A percentile compares a stretch with the other conserved stretches of the same genome.
Conservation (phyloP, 2,113 vertebrate species). For the Phrynocephalus versicolor region DNA sequence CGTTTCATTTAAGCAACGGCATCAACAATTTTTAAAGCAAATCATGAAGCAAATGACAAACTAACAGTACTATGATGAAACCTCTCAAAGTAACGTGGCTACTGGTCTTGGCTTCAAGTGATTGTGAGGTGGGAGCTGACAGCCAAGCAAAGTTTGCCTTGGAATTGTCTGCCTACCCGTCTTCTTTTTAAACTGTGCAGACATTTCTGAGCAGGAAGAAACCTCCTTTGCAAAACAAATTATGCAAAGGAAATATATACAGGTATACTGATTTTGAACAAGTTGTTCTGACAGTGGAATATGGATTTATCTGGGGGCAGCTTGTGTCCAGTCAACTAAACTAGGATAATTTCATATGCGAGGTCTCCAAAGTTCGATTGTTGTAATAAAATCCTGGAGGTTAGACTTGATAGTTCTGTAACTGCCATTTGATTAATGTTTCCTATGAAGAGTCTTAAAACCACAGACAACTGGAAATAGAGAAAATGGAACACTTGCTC, state of each 20-base stretch:
- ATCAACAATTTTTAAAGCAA: neutral
- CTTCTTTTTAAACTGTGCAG: neutral
- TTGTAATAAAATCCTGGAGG: neutral
- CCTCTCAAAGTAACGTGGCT: neutral
- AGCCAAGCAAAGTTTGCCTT: neutral
- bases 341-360: neutral
- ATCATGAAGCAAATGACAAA: neutral
- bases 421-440: neutral
- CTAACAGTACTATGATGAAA: neutral
- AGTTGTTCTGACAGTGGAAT: neutral
- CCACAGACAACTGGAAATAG: neutral
- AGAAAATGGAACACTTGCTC: neutral
- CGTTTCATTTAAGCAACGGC: no score
- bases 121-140: neutral
- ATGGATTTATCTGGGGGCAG: neutral
- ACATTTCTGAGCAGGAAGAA: neutral
- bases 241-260: neutral
- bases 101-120: neutral
- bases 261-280: neutral
- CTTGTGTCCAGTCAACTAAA: neutral
- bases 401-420: neutral
- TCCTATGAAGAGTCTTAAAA: neutral
- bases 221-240: neutral
- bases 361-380: neutral
- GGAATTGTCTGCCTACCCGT: neutral